Evolutionary conservation across 2,888 invertebrate genomes (phyloP).

Genomic region (Chesias legatella): DNA sequence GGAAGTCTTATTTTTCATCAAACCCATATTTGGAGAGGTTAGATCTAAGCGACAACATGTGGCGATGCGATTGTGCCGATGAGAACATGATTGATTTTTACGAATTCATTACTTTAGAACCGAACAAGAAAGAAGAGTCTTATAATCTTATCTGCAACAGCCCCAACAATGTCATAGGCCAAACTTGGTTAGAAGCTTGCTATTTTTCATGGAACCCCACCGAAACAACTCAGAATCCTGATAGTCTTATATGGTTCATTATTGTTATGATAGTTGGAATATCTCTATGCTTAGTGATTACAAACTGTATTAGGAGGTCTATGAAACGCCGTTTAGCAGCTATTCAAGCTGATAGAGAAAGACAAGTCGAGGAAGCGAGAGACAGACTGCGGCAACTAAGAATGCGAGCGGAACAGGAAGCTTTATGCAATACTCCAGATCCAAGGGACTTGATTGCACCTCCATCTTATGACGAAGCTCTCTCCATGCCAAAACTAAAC

Average conservation of each 20-base stretch:
- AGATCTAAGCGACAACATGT: constrained; percentile 86
- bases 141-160: constrained; percentile 83
- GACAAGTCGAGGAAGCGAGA: constrained; percentile 80
- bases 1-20: constrained; percentile 78
- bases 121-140: constrained; percentile 74
- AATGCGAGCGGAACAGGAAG: constrained; percentile 75
- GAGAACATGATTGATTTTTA: constrained; percentile 81
- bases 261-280: constrained; percentile 78
- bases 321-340: constrained; percentile 76
- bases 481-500: constrained; percentile 86
- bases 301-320: constrained; percentile 76
- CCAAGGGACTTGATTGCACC: constrained; percentile 85
- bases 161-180: constrained; percentile 82
- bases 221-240: constrained; percentile 55
- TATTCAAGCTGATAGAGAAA: constrained; percentile 74
- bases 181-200: constrained; percentile 86
- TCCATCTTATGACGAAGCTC: constrained; percentile 88
- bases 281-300: constrained; percentile 73
- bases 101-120: constrained; percentile 79
- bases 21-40: constrained; percentile 81
- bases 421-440: constrained; percentile 82
- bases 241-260: constrained; percentile 81
- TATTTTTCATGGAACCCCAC: constrained; percentile 80
- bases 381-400: constrained; percentile 78
- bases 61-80: constrained; percentile 87